phyloP scores from a whole-genome alignment of 2,797 vertebrate genomes.

The Periophthalmus magnuspinnatus region DNA sequence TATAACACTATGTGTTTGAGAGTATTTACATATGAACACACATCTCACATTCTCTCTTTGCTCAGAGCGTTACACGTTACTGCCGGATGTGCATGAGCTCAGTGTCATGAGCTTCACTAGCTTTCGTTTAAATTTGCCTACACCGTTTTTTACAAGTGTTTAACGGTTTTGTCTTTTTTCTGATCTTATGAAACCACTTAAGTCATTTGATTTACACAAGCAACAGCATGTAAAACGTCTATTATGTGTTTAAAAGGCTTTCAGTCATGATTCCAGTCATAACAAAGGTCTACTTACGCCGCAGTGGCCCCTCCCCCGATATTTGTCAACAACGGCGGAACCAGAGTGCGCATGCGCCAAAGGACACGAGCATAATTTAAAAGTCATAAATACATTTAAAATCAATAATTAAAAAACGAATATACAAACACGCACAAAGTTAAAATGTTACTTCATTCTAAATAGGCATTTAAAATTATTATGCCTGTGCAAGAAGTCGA shows the following conservation, averaged over 20 bases:
- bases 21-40: not conserved
- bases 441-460: not conserved
- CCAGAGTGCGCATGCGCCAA: conserved; percentile 52
- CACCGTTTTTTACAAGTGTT: conserved; percentile 66
- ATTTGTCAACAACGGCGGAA: conserved; percentile 60
- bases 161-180: conserved; percentile 15
- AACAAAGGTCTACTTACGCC: conserved; percentile 71
- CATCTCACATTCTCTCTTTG: no score
- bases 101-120: not conserved
- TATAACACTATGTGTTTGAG: not conserved
- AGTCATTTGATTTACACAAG: fast-evolving
- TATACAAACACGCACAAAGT: not conserved
- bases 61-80: no score
- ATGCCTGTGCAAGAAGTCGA: no score
- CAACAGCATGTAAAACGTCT: fast-evolving
- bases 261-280: not conserved
- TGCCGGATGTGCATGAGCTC: not conserved
- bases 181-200: not conserved
- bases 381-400: not conserved
- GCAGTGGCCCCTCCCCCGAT: conserved; percentile 62
- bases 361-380: not conserved
- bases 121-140: conserved; percentile 40
- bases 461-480: no score
- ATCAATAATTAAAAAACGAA: not conserved
- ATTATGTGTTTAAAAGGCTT: not conserved